A percentile compares a stretch with the other conserved stretches of the same genome.
Conservation (phyloP, 2,113 vertebrate species). For the Saccopteryx bilineata region DNA sequence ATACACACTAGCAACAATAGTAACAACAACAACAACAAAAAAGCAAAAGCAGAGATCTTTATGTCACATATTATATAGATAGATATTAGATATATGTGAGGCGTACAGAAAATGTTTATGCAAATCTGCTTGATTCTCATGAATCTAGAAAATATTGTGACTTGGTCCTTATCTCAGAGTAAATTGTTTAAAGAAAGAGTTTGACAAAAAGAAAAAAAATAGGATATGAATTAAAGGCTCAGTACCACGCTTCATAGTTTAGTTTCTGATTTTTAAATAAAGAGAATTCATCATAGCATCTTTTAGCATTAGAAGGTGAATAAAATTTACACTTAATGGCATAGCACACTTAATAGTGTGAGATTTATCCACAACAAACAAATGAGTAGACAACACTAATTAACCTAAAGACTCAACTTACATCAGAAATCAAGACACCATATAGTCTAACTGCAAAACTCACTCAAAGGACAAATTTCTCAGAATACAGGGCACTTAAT, state of each 20-base stretch:
- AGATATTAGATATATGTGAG: neutral
- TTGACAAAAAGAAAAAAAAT: neutral
- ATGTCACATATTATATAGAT: neutral
- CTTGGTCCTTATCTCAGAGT: neutral
- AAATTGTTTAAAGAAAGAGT: neutral
- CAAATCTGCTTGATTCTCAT: neutral
- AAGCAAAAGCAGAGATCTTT: neutral
- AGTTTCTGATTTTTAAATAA: constrained; percentile 38
- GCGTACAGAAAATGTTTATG: neutral
- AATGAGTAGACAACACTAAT: constrained; percentile 20
- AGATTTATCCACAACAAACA: constrained; percentile 77
- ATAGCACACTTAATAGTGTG: constrained; percentile 76
- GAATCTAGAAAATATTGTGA: neutral
- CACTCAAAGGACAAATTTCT: neutral
- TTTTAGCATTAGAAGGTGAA: constrained; percentile 55
- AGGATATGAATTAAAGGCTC: neutral
- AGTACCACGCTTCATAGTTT: neutral
- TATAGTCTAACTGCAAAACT: neutral
- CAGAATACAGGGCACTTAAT: neutral
- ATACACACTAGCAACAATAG: neutral
- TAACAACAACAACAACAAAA: neutral
- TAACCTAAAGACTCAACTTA: constrained; percentile 52
- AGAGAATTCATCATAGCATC: neutral
- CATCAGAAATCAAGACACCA: neutral
- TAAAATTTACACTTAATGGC: constrained; percentile 73